These are phyloP conservation scores for Scelioninae gen. 1 DNA, from an alignment of 2,888 invertebrate genomes.

Conservation along the genomic window DNA sequence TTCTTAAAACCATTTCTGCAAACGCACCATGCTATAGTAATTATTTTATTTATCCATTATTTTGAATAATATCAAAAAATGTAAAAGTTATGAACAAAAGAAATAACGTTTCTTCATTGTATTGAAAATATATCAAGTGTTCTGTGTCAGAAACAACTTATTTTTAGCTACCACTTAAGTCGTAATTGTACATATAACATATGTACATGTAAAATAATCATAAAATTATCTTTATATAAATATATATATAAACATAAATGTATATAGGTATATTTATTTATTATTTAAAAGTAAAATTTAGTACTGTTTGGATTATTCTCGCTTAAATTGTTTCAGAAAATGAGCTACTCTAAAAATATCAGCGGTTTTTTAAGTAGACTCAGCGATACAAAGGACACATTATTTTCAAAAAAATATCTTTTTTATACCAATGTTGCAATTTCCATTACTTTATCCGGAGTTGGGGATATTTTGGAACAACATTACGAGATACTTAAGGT, in stretches of 20 bases:
- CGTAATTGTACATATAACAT: conserved; percentile 1
- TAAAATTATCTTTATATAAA: not conserved
- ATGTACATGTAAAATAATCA: not conserved
- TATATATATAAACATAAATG: no score
- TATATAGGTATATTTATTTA: not conserved
- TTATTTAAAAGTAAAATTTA: not conserved
- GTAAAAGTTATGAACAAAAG: not conserved
- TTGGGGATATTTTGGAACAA: conserved; percentile 93
- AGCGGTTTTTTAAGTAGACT: conserved; percentile 66
- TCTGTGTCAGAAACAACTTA: not conserved
- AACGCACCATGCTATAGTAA: conserved; percentile 9
- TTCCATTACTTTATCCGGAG: conserved; percentile 90
- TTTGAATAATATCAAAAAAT: not conserved
- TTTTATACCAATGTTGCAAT: conserved; percentile 92
- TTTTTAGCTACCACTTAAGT: conserved; percentile 17
- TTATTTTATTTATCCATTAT: not conserved
- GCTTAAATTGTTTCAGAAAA: conserved; percentile 70
- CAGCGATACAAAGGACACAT: conserved; percentile 72
- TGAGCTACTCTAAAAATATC: conserved; percentile 73
- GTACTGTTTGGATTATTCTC: not conserved
- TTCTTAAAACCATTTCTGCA: conserved; percentile 22
- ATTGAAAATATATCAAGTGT: not conserved
- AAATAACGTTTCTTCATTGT: not conserved
- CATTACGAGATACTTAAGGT: conserved; percentile 88
- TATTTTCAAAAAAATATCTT: conserved; percentile 86